Evolutionary conservation across 2,888 invertebrate species (phyloP).

Genomic region (Spodoptera exigua): DNA sequence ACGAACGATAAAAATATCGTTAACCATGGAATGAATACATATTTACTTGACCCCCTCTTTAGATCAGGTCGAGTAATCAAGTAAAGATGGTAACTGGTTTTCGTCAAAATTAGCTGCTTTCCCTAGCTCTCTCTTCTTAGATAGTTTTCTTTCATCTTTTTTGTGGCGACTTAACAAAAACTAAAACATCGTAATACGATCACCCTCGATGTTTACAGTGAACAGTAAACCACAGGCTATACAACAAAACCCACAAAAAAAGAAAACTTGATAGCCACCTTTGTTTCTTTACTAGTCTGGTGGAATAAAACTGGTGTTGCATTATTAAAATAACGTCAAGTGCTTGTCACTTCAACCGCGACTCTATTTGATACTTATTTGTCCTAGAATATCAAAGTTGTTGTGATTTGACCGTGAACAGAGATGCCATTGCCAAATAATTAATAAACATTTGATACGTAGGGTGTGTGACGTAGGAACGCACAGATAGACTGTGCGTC

Average conservation of each 20-base stretch:
- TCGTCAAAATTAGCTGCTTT: conserved; percentile 43
- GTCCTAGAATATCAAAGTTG: conserved; percentile 14
- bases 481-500: conserved; percentile 7
- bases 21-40: background rate
- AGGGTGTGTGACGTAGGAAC: background rate
- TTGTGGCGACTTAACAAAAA: conserved; percentile 10
- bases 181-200: background rate
- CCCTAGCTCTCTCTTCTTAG: conserved; percentile 42
- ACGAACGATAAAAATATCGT: background rate
- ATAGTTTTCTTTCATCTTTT: conserved; percentile 11
- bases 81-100: conserved; percentile 47
- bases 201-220: conserved; percentile 10
- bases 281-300: conserved; percentile 10
- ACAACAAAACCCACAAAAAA: conserved; percentile 10
- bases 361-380: conserved; percentile 13
- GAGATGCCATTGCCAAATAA: conserved; percentile 33
- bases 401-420: conserved; percentile 10
- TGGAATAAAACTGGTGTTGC: conserved; percentile 2
- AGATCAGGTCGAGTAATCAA: conserved; percentile 44
- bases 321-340: conserved; percentile 5
- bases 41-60: conserved; percentile 30
- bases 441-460: conserved; percentile 19
- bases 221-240: conserved; percentile 12
- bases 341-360: conserved; percentile 2
- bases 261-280: conserved; percentile 1